Conservation (phyloP, 2,888 invertebrate species). For the Thalpophila matura region DNA sequence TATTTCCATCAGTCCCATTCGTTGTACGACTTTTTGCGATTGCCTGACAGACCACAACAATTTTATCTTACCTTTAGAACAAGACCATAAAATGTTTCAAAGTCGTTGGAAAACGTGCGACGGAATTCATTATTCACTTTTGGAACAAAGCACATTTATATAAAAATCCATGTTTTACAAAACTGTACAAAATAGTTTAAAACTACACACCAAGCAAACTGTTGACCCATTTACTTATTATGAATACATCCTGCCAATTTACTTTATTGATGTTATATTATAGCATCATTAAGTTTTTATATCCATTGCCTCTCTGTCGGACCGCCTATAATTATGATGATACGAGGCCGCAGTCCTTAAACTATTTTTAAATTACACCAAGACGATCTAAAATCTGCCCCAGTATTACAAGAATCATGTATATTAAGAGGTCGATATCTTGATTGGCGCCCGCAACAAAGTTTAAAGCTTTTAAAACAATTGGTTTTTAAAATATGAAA, state of each 20-base stretch:
- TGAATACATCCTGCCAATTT: slow-evolving; percentile 87
- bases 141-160: slow-evolving; percentile 59
- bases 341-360: slow-evolving; percentile 82
- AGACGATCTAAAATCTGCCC: slow-evolving; percentile 80
- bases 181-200: slow-evolving; percentile 41
- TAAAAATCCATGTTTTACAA: slow-evolving; percentile 42
- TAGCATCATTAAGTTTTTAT: slow-evolving; percentile 88
- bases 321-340: slow-evolving; percentile 86
- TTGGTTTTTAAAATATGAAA: slow-evolving; percentile 69
- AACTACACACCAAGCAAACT: slow-evolving; percentile 70
- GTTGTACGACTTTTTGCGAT: slow-evolving; percentile 78
- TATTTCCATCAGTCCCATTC: slow-evolving; percentile 79
- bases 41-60: slow-evolving; percentile 72
- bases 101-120: slow-evolving; percentile 72
- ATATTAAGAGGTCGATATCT: slow-evolving; percentile 75
- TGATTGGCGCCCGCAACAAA: slow-evolving; percentile 79
- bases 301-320: slow-evolving; percentile 78
- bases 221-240: slow-evolving; percentile 85
- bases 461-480: slow-evolving; percentile 71
- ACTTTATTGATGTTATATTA: slow-evolving; percentile 88
- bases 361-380: slow-evolving; percentile 87
- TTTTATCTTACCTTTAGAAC: slow-evolving; percentile 78
- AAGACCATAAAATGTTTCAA: slow-evolving; percentile 76
- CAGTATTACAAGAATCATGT: slow-evolving; percentile 78
- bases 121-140: slow-evolving; percentile 73